Conservation (phyloP, 2,888 invertebrate species). For the Sarcophaga rosellei region DNA sequence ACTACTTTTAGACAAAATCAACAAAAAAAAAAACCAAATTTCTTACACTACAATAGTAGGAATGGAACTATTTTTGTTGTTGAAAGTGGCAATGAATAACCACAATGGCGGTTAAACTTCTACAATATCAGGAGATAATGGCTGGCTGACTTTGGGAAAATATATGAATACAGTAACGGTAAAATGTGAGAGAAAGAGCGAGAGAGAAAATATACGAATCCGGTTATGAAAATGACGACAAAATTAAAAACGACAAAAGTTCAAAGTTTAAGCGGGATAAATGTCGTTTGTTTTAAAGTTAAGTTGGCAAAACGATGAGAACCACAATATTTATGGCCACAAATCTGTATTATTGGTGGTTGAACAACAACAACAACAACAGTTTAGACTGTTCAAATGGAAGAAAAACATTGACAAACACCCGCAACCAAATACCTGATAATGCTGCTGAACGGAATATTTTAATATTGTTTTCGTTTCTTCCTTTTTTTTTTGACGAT, state of each 20-base stretch:
- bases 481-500: too few species aligned
- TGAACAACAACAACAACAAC: slow-evolving; percentile 2
- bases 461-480: too few species aligned
- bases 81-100: slow-evolving; percentile 66
- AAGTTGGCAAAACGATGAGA: slow-evolving; percentile 61
- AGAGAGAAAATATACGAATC: slow-evolving; percentile 76
- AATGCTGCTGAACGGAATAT: background rate
- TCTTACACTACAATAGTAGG: slow-evolving; percentile 15
- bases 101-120: slow-evolving; percentile 68
- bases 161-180: background rate
- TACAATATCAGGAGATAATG: slow-evolving; percentile 33
- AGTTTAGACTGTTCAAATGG: background rate
- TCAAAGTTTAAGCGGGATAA: slow-evolving; percentile 80
- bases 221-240: slow-evolving; percentile 72
- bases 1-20: slow-evolving; percentile 27
- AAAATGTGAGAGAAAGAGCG: background rate
- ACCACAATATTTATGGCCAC: slow-evolving; percentile 64
- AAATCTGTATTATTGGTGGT: slow-evolving; percentile 20
- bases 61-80: slow-evolving; percentile 56
- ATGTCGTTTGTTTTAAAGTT: slow-evolving; percentile 76
- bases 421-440: background rate
- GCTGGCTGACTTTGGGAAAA: slow-evolving; percentile 37
- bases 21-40: slow-evolving; percentile 11
- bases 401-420: background rate
- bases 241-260: slow-evolving; percentile 80